These are phyloP conservation scores for Macrophya annulata DNA, from an alignment of 2,888 invertebrate genomes.

Conservation along the genomic window DNA sequence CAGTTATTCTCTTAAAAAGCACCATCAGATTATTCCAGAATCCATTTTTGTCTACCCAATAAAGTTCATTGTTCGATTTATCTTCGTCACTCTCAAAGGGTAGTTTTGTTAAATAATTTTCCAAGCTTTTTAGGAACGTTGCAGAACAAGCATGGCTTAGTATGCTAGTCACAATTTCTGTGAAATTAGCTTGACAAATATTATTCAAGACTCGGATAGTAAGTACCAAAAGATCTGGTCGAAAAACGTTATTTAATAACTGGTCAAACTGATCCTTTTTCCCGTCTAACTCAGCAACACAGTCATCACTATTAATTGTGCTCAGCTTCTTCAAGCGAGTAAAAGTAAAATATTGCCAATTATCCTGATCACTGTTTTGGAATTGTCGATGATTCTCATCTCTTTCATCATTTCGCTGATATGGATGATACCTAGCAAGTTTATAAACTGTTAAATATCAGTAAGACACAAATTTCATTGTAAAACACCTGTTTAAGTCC, in stretches of 20 bases:
- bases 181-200: conserved; percentile 26
- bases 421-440: background rate
- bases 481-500: background rate
- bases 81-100: conserved; percentile 59
- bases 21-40: conserved; percentile 67
- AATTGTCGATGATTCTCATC: too few species aligned
- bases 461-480: background rate
- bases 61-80: conserved; percentile 61
- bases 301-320: conserved; percentile 20
- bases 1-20: conserved; percentile 75
- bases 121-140: conserved; percentile 64
- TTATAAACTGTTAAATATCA: background rate
- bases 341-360: conserved; percentile 12
- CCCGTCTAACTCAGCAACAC: background rate
- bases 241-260: conserved; percentile 1
- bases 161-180: conserved; percentile 18
- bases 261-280: conserved; percentile 30
- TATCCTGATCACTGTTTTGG: background rate
- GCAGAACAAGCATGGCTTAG: conserved; percentile 43
- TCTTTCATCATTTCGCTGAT: background rate
- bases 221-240: conserved; percentile 25
- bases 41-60: conserved; percentile 64
- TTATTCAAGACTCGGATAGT: conserved; percentile 21
- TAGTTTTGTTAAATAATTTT: conserved; percentile 63
- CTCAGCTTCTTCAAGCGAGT: conserved; percentile 10